Evolutionary conservation across 2,797 vertebrate species (phyloP), one percentile per base, ranked within the genome.

Genomic region (Sternarchorhynchus goeldii): DNA sequence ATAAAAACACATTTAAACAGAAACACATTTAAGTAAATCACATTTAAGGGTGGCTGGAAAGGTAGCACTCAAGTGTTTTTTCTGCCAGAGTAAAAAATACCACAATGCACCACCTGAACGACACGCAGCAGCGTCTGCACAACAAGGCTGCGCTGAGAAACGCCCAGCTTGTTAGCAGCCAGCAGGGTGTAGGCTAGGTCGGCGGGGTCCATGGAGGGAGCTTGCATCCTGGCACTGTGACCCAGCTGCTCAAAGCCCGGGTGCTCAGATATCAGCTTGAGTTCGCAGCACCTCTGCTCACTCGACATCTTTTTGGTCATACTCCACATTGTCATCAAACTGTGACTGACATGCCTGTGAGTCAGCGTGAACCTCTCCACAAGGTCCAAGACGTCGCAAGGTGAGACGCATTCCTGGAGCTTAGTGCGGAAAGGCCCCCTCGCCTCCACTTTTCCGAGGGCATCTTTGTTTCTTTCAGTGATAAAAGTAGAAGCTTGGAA

Each of bases 61-160:
- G 25, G 58, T 12, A 39, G 21, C 14, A 10, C 55, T 20, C 32
- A 6, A 36, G 6, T 14, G 7, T n/a, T 14, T 57, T 21, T n/a
- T 8, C 20, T 20, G 17, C 34, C 41, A 3, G 50, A 57, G 8
- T 21, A 12, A 2, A 10, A 50, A 50, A 12, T 12, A 50, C 2
- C 45, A 50, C 8, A 50, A 50, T 2, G 18, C 5, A 18, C 88
- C 87, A 97, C 97, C 92, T 99, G 96, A 63, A 91, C 91, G 10
- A 90, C 73, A 18, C 95, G 92, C 59, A 99, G 85, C 68, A 96
- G 88, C 0, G 94, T 95, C 88, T 98, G 96, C 34, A 99, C 84
- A 0, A 98, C 89, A 0, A 90, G 90, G 2, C 95, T 95, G 4
- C 86, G 88, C 76, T 96, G 95, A 2, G 94, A 88, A 36, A 98